Evolutionary conservation across 2,113 vertebrate species (phyloP), one percentile per base, ranked within the genome.

Genomic region (Pomatostomus ruficeps): DNA sequence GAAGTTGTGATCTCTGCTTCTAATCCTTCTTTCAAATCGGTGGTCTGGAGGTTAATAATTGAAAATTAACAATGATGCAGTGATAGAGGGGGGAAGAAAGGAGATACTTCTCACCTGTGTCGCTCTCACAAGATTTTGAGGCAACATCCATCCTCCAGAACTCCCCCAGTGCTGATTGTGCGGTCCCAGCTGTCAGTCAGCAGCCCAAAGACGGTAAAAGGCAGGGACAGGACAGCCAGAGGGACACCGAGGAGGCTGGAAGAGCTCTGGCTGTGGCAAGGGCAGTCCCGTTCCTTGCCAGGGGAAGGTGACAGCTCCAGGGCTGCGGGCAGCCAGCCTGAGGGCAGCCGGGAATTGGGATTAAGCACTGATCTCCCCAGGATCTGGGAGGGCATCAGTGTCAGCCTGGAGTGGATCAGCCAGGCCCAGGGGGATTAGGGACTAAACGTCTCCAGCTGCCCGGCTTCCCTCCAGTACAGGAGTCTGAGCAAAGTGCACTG

Each of bases 111-210:
- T 13, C 2, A 14, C 9, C 28, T 2, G 0, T 26, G 38, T 54
- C 75, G 1, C 21, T 1, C 21, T 10, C 48, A 57, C 11, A 3
- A 42, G 29, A 1, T 55, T 73, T 24, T 24, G 68, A 8, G 5
- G 6, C 5, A 17, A 0, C 7, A 7, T 31, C 52, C 70, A 51
- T 21, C 58, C 70, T 35, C 0, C 62, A 74, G 73, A 81, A 20
- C 3, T 2, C 6, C 45, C 26, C 77, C 18, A 1, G 3, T 1
- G 38, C 24, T 68, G 6, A 0, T 1, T 1, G 43, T 9, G 36
- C 9, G 45, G 40, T 7, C 62, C 36, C 71, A 51, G 26, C 54
- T 83, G 43, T 20, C 48, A 11, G 5, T 35, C 62, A 23, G 3
- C 72, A 4, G n/a, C 1, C 48, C 46, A 45, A 78, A 28, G 1